Evolutionary conservation across 2,888 invertebrate species (phyloP), one percentile per base, ranked within the genome.

Genomic region (Lissocephala sabroskyi): DNA sequence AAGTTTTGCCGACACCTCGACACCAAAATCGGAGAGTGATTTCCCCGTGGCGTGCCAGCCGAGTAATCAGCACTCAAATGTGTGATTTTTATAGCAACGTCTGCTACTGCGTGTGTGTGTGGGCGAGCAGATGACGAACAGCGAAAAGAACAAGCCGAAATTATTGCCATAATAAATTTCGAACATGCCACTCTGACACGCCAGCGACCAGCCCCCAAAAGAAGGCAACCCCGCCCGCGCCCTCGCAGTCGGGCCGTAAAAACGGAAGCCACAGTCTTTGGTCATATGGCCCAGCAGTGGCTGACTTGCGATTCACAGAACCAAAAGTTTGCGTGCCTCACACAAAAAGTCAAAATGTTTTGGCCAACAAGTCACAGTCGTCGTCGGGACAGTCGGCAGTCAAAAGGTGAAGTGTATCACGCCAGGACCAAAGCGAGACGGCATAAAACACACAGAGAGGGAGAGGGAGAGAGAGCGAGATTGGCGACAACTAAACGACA

Each of bases 91-190:
- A 59, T 60, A 49, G 41, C 40, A 39, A 42, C 51, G 42, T 16
- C 26, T 23, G 35, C 35, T 17, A 35, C 13, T 30, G n/a, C n/a
- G 11, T 30, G 11, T 7, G 43, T 30, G 3, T 30, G 11, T 30
- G 3, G n/a, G 43, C 16, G 3, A 10, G 10, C 30, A 26, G 28
- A 33, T 23, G 23, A 37, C 45, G 43, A 35, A 40, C 49, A 13
- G 18, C 18, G 30, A 46, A 46, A 56, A 44, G 32, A 48, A 48
- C 56, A 46, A 56, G 40, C 52, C 49, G 54, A 73, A 59, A 59
- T 56, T 56, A 65, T 68, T 58, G 62, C 62, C 55, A 61, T 60
- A 57, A 77, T 74, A 77, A 77, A 74, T 74, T 77, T 73, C 45
- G 37, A 52, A 46, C 57, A 58, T 52, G 47, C 40, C 46, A 29